Evolutionary conservation across 1,140 invertebrate species (phyloP).

Genomic region (Euwallacea similis): DNA sequence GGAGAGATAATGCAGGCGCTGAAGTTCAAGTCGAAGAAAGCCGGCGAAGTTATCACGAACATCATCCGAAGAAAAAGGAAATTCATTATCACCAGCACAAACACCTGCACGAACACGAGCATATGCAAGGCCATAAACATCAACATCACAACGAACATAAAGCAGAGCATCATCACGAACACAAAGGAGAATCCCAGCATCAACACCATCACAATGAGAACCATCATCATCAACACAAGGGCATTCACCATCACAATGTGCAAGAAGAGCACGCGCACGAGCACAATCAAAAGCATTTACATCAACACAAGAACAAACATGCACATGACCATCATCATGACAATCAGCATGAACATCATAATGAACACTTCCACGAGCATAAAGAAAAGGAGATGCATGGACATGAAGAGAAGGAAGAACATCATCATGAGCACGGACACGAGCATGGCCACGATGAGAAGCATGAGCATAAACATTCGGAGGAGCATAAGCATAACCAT

Average conservation of each 20-base stretch:
- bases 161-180: slow-evolving; percentile 20
- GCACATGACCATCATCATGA: slow-evolving; percentile 37
- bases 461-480: slow-evolving; percentile 27
- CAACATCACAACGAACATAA: slow-evolving; percentile 26
- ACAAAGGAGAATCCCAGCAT: slow-evolving; percentile 16
- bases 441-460: slow-evolving; percentile 27
- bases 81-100: slow-evolving; percentile 37
- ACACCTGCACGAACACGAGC: slow-evolving; percentile 35
- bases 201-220: slow-evolving; percentile 26
- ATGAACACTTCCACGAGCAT: slow-evolving; percentile 27
- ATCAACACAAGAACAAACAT: slow-evolving; percentile 23
- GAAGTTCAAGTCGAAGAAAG: not conserved
- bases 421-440: slow-evolving; percentile 31
- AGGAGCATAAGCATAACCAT: slow-evolving; percentile 20
- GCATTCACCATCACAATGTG: slow-evolving; percentile 17
- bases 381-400: slow-evolving; percentile 30
- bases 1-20: too few species aligned
- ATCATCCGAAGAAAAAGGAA: slow-evolving; percentile 25
- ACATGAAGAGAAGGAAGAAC: slow-evolving; percentile 31
- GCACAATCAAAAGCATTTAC: slow-evolving; percentile 12
- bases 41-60: not conserved
- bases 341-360: slow-evolving; percentile 34
- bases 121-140: slow-evolving; percentile 32
- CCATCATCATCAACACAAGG: slow-evolving; percentile 23
- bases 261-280: slow-evolving; percentile 21